phyloP scores from a whole-genome alignment of 2,888 invertebrate genomes.

The Stegophylla sp. region DNA sequence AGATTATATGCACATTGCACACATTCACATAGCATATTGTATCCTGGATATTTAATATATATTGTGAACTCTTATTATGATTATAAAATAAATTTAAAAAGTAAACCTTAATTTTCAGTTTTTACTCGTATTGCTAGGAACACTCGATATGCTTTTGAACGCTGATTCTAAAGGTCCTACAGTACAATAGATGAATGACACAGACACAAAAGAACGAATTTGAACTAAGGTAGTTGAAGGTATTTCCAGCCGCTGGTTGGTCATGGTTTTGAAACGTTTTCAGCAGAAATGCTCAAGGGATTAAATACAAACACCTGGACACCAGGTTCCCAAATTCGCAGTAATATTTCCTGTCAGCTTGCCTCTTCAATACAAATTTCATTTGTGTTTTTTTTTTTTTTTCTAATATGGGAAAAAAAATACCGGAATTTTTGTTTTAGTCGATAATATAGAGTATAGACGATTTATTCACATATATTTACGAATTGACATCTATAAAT shows the following conservation, averaged over 20 bases:
- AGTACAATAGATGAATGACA: background rate
- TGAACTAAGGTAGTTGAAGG: background rate
- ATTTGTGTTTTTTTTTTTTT: too few relatives aligned
- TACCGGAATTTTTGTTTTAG: too few relatives aligned
- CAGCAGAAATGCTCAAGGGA: background rate
- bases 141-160: background rate
- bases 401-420: too few relatives aligned
- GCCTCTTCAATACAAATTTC: background rate
- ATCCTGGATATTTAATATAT: background rate
- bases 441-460: too few relatives aligned
- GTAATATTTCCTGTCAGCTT: background rate
- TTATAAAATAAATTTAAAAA: slow-evolving; percentile 12
- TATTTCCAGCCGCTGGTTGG: background rate
- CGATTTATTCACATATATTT: too few relatives aligned
- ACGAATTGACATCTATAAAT: too few relatives aligned
- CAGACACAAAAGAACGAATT: slow-evolving; percentile 30
- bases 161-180: background rate
- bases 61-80: background rate
- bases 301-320: slow-evolving; percentile 40
- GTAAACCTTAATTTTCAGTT: background rate
- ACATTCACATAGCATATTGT: too few relatives aligned
- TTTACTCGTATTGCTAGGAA: background rate
- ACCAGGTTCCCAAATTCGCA: slow-evolving; percentile 7
- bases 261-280: slow-evolving; percentile 12
- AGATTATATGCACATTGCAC: background rate